Evolutionary conservation across 2,888 invertebrate genomes (phyloP), one percentile per base, ranked within the genome.

Genomic region (Hyposoter dolosus): DNA sequence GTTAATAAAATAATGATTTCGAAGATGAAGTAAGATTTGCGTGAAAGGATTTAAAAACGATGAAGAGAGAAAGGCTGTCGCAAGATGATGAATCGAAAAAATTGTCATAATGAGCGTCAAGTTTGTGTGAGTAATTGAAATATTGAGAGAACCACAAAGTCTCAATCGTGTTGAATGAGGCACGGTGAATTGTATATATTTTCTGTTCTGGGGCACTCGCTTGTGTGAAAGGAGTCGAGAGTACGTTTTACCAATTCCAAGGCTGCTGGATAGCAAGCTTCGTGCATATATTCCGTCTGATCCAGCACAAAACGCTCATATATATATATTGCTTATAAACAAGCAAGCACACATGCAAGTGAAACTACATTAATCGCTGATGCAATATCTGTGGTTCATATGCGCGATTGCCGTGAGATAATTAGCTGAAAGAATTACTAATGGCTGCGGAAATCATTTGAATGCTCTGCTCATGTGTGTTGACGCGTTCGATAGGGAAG

Each of bases 371-470:
- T 78, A 82, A 78, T 81, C 77, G 63, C 77, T 81, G 83, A 86
- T 77, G 80, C 80, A 86, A 85, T 72, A 40, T 7, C 43, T 40
- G 17, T n/a, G n/a, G 1, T 12, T n/a, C n/a, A 35, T 19, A n/a
- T 45, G 69, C 40, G 47, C 72, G 43, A 56, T 23, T 17, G n/a
- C 23, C 35, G n/a, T n/a, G 63, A 79, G 76, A 76, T 76, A 77
- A 85, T 85, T 83, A 85, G 63, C 76, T 60, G 23, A 19, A 53
- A 77, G 76, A 79, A 85, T 83, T 71, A 72, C 56, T 85, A 76
- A 83, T 83, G 32, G n/a, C 32, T n/a, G 66, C 77, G 77, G 77
- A 66, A 77, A 77, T 77, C 35, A 77, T 77, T 50, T 5, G 12
- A 45, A 65, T 6, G 66, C 15, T 50, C 28, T 66, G 10, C 66